A percentile compares a stretch with the other conserved stretches of the same genome.
These are phyloP conservation scores for Anarsia innoxiella DNA, from an alignment of 2,888 invertebrate species.

Conservation along the genomic window DNA sequence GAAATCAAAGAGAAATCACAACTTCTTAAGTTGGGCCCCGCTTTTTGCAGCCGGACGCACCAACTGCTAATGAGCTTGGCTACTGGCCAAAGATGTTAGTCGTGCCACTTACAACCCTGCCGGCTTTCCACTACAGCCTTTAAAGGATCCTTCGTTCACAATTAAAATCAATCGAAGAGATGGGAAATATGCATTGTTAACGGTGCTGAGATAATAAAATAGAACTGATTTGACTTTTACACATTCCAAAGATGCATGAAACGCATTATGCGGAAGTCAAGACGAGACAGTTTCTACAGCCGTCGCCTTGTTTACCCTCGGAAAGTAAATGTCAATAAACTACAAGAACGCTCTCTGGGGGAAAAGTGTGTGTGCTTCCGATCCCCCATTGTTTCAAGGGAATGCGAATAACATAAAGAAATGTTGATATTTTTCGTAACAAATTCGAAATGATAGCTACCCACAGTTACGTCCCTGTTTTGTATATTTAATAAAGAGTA, in stretches of 20 bases:
- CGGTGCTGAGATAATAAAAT: no score
- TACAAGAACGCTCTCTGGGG: slow-evolving; percentile 52
- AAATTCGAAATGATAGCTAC: neutral
- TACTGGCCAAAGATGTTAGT: slow-evolving; percentile 11
- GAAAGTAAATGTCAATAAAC: slow-evolving; percentile 73
- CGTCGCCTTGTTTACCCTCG: slow-evolving; percentile 59
- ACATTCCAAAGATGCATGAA: slow-evolving; percentile 1
- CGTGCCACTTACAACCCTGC: slow-evolving; percentile 9
- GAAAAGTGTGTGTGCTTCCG: slow-evolving; percentile 47
- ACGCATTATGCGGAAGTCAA: slow-evolving; percentile 32
- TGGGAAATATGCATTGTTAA: no score
- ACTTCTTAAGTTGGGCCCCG: neutral
- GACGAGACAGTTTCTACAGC: slow-evolving; percentile 45
- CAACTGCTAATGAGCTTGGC: slow-evolving; percentile 16
- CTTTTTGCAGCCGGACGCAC: slow-evolving; percentile 6
- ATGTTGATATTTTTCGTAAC: slow-evolving; percentile 4
- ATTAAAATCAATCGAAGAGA: no score
- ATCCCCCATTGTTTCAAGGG: slow-evolving; percentile 43
- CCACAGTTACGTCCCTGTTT: neutral
- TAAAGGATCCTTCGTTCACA: no score
- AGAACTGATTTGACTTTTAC: no score
- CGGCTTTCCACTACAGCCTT: neutral
- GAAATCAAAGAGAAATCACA: neutral
- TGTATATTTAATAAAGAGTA: neutral
- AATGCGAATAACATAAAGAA: slow-evolving; percentile 30